Conservation (phyloP, 2,797 vertebrate genomes). For the Lagocephalus sceleratus region DNA sequence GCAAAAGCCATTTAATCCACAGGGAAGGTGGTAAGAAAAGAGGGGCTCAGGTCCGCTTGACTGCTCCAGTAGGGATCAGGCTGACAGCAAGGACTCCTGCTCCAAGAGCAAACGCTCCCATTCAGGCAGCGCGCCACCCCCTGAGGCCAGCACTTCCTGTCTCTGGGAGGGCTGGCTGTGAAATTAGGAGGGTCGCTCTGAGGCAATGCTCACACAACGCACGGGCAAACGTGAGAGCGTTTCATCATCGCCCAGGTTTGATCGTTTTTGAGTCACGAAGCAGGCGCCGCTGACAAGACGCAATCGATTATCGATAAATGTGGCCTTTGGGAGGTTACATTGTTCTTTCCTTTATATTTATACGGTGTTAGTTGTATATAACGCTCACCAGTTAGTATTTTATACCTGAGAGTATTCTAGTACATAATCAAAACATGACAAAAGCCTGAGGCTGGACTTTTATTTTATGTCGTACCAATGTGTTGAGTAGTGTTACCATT, state of each 20-base stretch:
- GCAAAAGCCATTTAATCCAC: conserved; percentile 72
- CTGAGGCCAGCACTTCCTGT: conserved; percentile 61
- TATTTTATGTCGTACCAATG: too few species aligned
- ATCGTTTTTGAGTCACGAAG: neutral
- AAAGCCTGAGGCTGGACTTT: too few species aligned
- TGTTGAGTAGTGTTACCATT: too few species aligned
- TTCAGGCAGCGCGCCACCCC: conserved; percentile 55
- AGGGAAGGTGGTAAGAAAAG: conserved; percentile 51
- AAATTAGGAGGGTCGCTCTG: conserved; percentile 38
- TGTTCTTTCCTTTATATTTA: too few species aligned
- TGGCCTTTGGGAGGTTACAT: too few species aligned
- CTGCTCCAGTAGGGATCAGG: conserved; percentile 56
- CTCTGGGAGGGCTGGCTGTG: conserved; percentile 27
- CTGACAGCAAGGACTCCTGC: conserved; percentile 44
- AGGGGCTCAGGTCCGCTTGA: conserved; percentile 46
- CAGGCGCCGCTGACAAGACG: conserved; percentile 12
- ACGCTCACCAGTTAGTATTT: too few species aligned
- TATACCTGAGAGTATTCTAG: too few species aligned
- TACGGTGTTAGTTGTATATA: too few species aligned
- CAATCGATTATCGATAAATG: too few species aligned
- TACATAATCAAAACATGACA: too few species aligned
- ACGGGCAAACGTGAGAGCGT: conserved; percentile 36
- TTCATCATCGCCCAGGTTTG: conserved; percentile 3
- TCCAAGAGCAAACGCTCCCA: conserved; percentile 57
- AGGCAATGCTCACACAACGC: conserved; percentile 46